Base-by-base conservation (phyloP, 2,113 vertebrate genomes). In the Rhinolophus sinicus region DNA sequence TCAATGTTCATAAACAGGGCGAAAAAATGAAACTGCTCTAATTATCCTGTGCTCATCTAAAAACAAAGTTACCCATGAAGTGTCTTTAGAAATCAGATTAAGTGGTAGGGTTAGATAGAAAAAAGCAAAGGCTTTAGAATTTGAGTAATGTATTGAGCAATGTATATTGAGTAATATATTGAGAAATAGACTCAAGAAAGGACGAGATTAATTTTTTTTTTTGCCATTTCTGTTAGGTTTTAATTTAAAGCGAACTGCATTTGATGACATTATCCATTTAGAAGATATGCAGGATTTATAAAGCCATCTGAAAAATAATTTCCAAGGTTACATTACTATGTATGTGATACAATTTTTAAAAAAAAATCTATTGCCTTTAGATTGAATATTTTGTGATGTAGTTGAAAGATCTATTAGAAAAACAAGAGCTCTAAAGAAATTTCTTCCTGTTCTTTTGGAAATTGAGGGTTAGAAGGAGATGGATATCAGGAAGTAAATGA, bases 51-150 rank as follows among this genome's bases (percentile, higher is more conserved):
- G 30, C 6, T 77, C 38, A 52, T 80, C 91, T 73, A 47, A n/a
- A 83, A 94, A 65, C 40, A 28, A 40, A 56, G 3, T 62, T 93
- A 91, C 77, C 82, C 70, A 50, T 80, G 76, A 84, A 75, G 21
- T 80, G 70, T 38, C 72, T 93, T 90, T 88, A 91, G 80, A 75
- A 93, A 73, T 83, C 24, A 69, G 47, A 73, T 60, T 92, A 84
- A 38, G 4, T 64, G 40, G 2, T 52, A 93, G 16, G 8, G 26
- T 76, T 90, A 88, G 19, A 44, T 21, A 90, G 78, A 44, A 15
- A 54, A 93, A 90, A 90, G 2, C 64, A 75, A 78, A 60, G 22
- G 6, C 81, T 95, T 96, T 87, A 60, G 64, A 65, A 73, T 8
- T 72, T 88, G 76, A 84, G 26, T 44, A 75, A 90, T 62, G 77